Percentiles rank a stretch among this genome's conserved stretches.
These are phyloP conservation scores for Coreoperca whiteheadi DNA, from an alignment of 2,113 vertebrate genomes.

Conservation along the genomic window DNA sequence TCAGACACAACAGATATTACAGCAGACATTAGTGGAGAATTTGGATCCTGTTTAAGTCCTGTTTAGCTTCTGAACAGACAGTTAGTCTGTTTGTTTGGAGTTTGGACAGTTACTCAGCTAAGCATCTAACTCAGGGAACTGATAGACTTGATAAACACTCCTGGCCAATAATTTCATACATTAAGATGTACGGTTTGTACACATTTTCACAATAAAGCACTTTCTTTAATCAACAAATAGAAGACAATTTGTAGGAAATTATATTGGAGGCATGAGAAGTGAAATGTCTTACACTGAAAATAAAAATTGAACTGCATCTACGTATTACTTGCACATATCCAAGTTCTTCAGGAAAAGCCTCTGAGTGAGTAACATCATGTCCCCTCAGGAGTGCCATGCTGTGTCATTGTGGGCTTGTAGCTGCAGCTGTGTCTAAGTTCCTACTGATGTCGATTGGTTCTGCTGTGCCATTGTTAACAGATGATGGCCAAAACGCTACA, in stretches of 20 bases:
- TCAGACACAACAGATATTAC: no score
- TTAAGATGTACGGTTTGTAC: background rate
- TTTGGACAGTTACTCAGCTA: background rate
- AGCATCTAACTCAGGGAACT: background rate
- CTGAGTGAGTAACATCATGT: slow-evolving; percentile 49
- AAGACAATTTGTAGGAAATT: background rate
- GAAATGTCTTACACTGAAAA: background rate
- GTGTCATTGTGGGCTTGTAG: slow-evolving; percentile 72
- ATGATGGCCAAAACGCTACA: slow-evolving; percentile 65
- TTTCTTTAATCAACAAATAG: background rate
- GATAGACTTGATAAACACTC: background rate
- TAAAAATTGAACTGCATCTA: background rate
- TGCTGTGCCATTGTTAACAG: slow-evolving; percentile 81
- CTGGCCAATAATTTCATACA: background rate
- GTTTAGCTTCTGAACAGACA: no score
- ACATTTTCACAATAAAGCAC: background rate
- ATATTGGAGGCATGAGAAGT: background rate
- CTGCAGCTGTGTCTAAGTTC: slow-evolving; percentile 73
- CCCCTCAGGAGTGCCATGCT: slow-evolving; percentile 66
- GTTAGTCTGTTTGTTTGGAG: no score
- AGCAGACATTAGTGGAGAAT: no score
- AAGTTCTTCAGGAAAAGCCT: slow-evolving; percentile 18
- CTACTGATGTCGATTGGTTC: slow-evolving; percentile 69
- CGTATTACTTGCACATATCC: background rate
- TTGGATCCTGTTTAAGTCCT: no score